Percentiles rank a stretch among this genome's conserved stretches.
These are phyloP conservation scores for Brachylomia viminalis DNA, from an alignment of 2,888 invertebrate genomes.

Conservation along the genomic window DNA sequence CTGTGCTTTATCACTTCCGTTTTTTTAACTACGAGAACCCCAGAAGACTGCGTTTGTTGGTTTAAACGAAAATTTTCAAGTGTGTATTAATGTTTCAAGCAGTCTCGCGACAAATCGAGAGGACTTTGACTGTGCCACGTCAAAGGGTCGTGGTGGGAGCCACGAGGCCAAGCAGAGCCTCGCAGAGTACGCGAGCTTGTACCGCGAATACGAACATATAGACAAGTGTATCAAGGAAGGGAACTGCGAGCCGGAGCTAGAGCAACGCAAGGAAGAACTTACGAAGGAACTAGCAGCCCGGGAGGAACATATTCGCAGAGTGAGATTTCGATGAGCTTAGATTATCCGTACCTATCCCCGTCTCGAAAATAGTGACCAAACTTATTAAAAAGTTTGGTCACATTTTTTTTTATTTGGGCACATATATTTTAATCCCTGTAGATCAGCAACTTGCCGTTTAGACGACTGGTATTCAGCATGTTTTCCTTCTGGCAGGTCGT, in stretches of 20 bases:
- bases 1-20: not conserved
- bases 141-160: slow-evolving; percentile 76
- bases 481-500: slow-evolving; percentile 73
- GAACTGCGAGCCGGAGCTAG: slow-evolving; percentile 74
- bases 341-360: not conserved
- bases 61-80: slow-evolving; percentile 16
- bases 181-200: slow-evolving; percentile 81
- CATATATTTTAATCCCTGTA: not conserved
- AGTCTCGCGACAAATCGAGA: slow-evolving; percentile 79
- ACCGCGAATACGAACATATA: slow-evolving; percentile 81
- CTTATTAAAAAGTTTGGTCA: too few relatives aligned
- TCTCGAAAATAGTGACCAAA: not conserved
- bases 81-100: slow-evolving; percentile 71
- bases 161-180: slow-evolving; percentile 81
- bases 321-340: slow-evolving; percentile 53
- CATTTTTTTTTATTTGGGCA: too few relatives aligned
- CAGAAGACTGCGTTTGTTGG: not conserved
- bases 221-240: slow-evolving; percentile 76
- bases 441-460: not conserved
- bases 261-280: slow-evolving; percentile 77
- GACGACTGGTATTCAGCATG: too few relatives aligned
- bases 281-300: slow-evolving; percentile 76
- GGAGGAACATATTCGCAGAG: slow-evolving; percentile 82
- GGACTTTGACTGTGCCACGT: slow-evolving; percentile 80
- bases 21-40: not conserved